Evolutionary conservation across 2,888 invertebrate species (phyloP).

Genomic region (Camptogramma bilineatum): DNA sequence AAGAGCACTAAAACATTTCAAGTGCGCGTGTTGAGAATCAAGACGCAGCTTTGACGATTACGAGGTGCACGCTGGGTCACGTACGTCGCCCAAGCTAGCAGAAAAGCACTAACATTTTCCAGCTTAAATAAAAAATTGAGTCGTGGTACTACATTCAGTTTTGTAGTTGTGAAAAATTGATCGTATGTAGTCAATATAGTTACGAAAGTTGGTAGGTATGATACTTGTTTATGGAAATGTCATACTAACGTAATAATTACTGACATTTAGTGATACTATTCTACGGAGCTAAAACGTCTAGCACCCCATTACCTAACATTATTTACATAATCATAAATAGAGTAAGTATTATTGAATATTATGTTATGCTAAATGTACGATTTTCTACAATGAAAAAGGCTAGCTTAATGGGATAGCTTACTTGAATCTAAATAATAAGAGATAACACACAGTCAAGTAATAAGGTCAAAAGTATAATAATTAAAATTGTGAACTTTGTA

Average conservation of each 20-base stretch:
- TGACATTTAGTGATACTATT: background rate
- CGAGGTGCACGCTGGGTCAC: conserved; percentile 14
- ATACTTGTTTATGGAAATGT: background rate
- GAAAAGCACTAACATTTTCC: background rate
- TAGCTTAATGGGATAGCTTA: conserved; percentile 12
- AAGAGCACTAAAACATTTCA: conserved; percentile 24
- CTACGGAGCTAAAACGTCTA: conserved; percentile 10
- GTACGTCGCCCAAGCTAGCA: conserved; percentile 2
- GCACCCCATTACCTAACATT: conserved; percentile 3
- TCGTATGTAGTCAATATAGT: background rate
- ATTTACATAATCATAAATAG: conserved; percentile 10
- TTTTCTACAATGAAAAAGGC: conserved; percentile 9
- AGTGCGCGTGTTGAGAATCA: conserved; percentile 31
- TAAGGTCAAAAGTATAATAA: conserved; percentile 50
- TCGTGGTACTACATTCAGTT: too few species aligned
- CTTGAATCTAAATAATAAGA: conserved; percentile 26
- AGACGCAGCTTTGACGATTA: conserved; percentile 27
- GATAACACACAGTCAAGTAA: conserved; percentile 29
- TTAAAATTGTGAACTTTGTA: conserved; percentile 47
- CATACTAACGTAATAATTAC: background rate
- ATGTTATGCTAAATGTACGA: conserved; percentile 2
- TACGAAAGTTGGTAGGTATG: background rate
- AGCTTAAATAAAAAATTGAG: background rate
- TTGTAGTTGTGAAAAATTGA: background rate
- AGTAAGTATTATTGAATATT: background rate